These are phyloP conservation scores for Bombylius discolor DNA, from an alignment of 2,888 invertebrate genomes.

Conservation along the genomic window DNA sequence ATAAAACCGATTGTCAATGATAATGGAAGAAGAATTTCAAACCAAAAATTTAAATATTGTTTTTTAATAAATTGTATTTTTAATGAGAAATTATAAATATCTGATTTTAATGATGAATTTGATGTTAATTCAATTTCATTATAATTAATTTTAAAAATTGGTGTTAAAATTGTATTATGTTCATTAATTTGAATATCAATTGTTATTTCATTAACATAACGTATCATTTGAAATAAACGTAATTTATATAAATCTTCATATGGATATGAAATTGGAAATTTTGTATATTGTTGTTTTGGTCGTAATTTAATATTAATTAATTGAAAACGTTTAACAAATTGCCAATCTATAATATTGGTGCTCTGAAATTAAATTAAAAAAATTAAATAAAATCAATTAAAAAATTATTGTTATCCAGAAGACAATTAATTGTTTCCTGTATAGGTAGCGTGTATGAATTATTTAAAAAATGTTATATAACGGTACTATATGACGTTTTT, in stretches of 20 bases:
- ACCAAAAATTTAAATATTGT: constrained; percentile 8
- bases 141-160: constrained; percentile 27
- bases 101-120: constrained; percentile 21
- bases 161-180: constrained; percentile 25
- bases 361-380: constrained; percentile 28
- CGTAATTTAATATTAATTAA: constrained; percentile 41
- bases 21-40: constrained; percentile 25
- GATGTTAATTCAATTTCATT: constrained; percentile 24
- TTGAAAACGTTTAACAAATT: constrained; percentile 54
- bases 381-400: not conserved
- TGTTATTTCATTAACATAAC: constrained; percentile 25
- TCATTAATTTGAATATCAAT: constrained; percentile 23
- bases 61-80: constrained; percentile 10
- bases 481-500: too few species aligned
- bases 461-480: too few species aligned
- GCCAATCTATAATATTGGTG: constrained; percentile 43
- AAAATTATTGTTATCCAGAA: not conserved
- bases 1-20: constrained; percentile 21
- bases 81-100: constrained; percentile 21
- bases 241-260: constrained; percentile 26
- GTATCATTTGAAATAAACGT: constrained; percentile 24
- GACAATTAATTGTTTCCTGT: too few species aligned
- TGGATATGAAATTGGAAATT: not conserved
- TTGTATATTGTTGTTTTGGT: not conserved
- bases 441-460: too few species aligned